These are phyloP conservation scores for Meloe dianella DNA, from an alignment of 2,888 invertebrate genomes.

Conservation along the genomic window DNA sequence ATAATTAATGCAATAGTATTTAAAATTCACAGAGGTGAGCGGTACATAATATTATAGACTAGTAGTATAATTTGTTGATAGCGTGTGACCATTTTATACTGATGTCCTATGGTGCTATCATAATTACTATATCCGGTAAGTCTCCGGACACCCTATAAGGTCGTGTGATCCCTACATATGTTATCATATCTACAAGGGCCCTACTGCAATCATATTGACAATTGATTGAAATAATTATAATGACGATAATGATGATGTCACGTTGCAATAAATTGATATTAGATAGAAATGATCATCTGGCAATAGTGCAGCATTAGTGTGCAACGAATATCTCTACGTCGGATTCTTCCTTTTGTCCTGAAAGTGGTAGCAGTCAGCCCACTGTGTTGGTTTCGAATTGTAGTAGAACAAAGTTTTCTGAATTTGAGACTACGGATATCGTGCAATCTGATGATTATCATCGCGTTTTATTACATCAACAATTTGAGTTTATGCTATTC, in stretches of 20 bases:
- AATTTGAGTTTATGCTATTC: slow-evolving; percentile 16
- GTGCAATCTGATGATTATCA: background rate
- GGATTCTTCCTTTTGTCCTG: too few relatives aligned
- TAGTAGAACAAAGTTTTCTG: background rate
- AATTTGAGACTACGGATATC: too few relatives aligned
- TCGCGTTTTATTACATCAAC: slow-evolving; percentile 26
- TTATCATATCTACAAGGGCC: slow-evolving; percentile 22
- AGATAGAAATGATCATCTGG: too few relatives aligned
- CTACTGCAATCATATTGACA: background rate
- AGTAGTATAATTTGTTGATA: slow-evolving; percentile 26
- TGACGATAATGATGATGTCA: slow-evolving; percentile 30
- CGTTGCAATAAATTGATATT: slow-evolving; percentile 29
- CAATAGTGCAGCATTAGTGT: too few relatives aligned
- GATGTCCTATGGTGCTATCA: slow-evolving; percentile 28
- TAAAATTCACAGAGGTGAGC: slow-evolving; percentile 32
- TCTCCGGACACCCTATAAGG: slow-evolving; percentile 26
- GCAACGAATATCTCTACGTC: slow-evolving; percentile 9
- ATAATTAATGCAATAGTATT: slow-evolving; percentile 30
- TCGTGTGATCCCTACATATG: slow-evolving; percentile 37
- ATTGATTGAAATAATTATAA: background rate
- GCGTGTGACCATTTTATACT: slow-evolving; percentile 29
- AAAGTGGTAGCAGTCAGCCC: too few relatives aligned
- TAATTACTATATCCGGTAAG: slow-evolving; percentile 36
- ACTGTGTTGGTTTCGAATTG: too few relatives aligned
- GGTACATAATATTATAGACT: slow-evolving; percentile 29